Conservation (phyloP, 2,797 vertebrate species). For the Fundulus diaphanus region DNA sequence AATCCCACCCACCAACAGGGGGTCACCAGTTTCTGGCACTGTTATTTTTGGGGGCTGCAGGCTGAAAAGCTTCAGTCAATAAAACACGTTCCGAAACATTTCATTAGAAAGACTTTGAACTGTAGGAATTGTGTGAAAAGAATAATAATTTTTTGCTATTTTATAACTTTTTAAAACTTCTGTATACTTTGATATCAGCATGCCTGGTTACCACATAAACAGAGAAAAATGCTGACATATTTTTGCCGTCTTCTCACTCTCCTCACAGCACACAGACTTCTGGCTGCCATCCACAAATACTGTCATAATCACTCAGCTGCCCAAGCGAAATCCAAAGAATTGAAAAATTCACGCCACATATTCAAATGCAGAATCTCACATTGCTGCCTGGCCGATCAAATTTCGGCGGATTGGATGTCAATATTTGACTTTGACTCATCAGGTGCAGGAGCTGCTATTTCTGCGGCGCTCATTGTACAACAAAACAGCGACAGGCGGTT, state of each 20-base stretch:
- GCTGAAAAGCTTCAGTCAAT: too few species aligned
- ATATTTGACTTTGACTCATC: constrained; percentile 65
- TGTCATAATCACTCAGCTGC: background rate
- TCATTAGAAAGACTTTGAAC: background rate
- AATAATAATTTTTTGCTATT: background rate
- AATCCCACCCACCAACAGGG: too few species aligned
- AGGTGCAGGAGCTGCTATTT: constrained; percentile 48
- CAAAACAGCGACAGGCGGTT: constrained; percentile 72
- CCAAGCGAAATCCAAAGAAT: constrained; percentile 15
- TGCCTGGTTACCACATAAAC: background rate
- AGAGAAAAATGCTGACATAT: background rate
- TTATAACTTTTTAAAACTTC: background rate
- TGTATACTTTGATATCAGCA: background rate
- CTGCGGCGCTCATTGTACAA: constrained; percentile 53
- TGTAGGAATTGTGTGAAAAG: background rate
- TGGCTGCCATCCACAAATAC: background rate
- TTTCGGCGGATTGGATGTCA: constrained; percentile 38
- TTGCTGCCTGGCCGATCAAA: constrained; percentile 6
- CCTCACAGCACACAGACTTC: background rate
- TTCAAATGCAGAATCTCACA: constrained; percentile 44
- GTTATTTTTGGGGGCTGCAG: too few species aligned
- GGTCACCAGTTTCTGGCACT: too few species aligned
- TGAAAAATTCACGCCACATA: constrained; percentile 17
- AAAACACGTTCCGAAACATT: too few species aligned
- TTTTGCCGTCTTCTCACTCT: background rate